A percentile compares a stretch with the other conserved stretches of the same genome.
These are phyloP conservation scores for Chelon labrosus DNA, from an alignment of 2,797 vertebrate species.

Conservation along the genomic window DNA sequence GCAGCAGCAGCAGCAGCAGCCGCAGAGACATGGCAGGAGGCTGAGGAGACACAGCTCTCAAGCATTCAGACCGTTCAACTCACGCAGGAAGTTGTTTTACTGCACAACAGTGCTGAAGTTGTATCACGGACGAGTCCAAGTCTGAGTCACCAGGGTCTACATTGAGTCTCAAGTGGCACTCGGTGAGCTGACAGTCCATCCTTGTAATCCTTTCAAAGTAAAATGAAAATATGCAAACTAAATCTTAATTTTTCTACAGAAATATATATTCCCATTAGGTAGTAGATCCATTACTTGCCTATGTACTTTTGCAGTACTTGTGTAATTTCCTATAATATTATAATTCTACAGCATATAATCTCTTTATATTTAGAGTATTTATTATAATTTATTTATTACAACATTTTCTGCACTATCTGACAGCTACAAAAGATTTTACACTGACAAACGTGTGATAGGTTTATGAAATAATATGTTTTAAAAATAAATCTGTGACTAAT, in stretches of 20 bases:
- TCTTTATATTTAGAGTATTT: too few relatives aligned
- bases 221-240: conserved; percentile 22
- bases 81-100: conserved; percentile 23
- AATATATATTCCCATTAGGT: not conserved
- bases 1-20: conserved; percentile 25
- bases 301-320: too few relatives aligned
- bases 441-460: too few relatives aligned
- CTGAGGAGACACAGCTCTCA: not conserved
- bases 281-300: too few relatives aligned
- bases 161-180: conserved; percentile 2
- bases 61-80: not conserved
- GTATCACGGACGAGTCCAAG: conserved; percentile 12
- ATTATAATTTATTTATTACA: too few relatives aligned
- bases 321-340: too few relatives aligned
- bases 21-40: conserved; percentile 8
- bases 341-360: too few relatives aligned
- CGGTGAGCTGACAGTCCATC: conserved; percentile 4
- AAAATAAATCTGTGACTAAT: too few relatives aligned
- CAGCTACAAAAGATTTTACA: too few relatives aligned
- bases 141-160: conserved; percentile 20
- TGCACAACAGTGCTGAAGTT: not conserved
- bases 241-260: not conserved
- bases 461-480: too few relatives aligned
- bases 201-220: conserved; percentile 3
- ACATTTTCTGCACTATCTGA: too few relatives aligned